These are phyloP conservation scores for Nothocercus nigrocapillus DNA, from an alignment of 2,113 vertebrate species.

Conservation along the genomic window DNA sequence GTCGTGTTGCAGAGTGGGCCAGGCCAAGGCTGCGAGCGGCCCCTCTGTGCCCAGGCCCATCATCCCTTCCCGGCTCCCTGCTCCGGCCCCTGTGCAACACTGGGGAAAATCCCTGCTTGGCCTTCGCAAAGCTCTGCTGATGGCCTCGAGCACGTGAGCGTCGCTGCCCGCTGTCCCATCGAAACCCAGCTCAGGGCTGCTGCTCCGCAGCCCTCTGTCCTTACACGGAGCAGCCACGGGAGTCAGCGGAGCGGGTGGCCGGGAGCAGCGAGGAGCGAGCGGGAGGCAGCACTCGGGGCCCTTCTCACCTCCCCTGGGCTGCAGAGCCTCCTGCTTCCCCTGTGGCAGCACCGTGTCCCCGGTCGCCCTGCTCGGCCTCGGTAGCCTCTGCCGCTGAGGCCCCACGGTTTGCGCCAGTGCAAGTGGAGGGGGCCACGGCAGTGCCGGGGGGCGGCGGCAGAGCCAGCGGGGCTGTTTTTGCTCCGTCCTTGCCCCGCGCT, in stretches of 20 bases:
- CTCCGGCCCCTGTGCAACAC: slow-evolving; percentile 15
- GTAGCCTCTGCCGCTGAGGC: not conserved
- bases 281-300: not conserved
- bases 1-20: not conserved
- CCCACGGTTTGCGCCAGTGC: fast-evolving
- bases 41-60: not conserved
- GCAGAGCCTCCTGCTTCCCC: too few species aligned
- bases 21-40: too few species aligned
- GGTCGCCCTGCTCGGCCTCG: too few species aligned
- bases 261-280: not conserved
- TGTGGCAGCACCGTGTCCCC: too few species aligned
- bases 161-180: not conserved
- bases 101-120: slow-evolving; percentile 60
- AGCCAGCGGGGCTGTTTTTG: fast-evolving
- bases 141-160: slow-evolving; percentile 30
- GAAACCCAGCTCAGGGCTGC: not conserved
- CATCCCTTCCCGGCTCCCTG: not conserved
- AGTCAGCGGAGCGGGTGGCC: not conserved
- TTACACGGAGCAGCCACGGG: not conserved
- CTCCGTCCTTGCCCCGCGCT: fast-evolving
- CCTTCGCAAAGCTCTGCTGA: not conserved
- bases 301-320: not conserved
- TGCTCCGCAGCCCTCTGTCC: slow-evolving; percentile 45
- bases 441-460: not conserved
- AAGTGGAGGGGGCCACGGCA: not conserved